These are phyloP conservation scores for Rotaria macrura DNA, from an alignment of 2,888 invertebrate genomes.

Conservation along the genomic window DNA sequence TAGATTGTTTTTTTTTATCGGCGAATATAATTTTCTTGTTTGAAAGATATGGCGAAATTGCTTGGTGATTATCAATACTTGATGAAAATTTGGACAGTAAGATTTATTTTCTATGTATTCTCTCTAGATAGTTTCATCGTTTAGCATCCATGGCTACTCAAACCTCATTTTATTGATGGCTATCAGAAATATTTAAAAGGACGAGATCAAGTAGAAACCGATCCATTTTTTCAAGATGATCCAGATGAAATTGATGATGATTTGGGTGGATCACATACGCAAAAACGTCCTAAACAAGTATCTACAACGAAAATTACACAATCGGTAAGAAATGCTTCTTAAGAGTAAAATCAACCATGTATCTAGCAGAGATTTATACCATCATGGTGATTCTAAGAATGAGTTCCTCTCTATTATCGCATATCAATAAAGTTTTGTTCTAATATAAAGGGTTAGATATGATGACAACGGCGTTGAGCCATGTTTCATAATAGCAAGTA, in stretches of 20 bases:
- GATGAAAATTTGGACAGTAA: slow-evolving; percentile 53
- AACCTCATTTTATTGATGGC: slow-evolving; percentile 41
- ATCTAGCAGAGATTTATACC: too few species aligned
- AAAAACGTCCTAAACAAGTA: background rate
- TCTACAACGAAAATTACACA: background rate
- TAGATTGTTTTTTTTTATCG: background rate
- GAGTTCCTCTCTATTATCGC: too few species aligned
- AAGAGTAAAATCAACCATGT: too few species aligned
- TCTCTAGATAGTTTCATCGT: background rate
- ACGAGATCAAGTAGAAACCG: slow-evolving; percentile 36
- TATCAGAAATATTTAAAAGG: slow-evolving; percentile 39
- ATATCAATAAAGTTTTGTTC: too few species aligned
- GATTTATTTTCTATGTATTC: background rate
- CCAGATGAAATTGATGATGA: slow-evolving; percentile 40
- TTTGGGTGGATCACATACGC: background rate
- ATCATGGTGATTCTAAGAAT: too few species aligned
- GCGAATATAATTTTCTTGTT: too few species aligned
- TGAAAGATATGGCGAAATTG: slow-evolving; percentile 39
- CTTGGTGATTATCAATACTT: slow-evolving; percentile 58
- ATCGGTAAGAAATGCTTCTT: background rate
- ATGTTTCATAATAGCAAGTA: too few species aligned
- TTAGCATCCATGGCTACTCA: slow-evolving; percentile 54
- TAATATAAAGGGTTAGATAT: too few species aligned
- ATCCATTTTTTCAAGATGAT: slow-evolving; percentile 56
- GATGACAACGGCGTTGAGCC: too few species aligned